Evolutionary conservation across 2,888 invertebrate species (phyloP), one percentile per base, ranked within the genome.

Genomic region (Ophion ventricosus): DNA sequence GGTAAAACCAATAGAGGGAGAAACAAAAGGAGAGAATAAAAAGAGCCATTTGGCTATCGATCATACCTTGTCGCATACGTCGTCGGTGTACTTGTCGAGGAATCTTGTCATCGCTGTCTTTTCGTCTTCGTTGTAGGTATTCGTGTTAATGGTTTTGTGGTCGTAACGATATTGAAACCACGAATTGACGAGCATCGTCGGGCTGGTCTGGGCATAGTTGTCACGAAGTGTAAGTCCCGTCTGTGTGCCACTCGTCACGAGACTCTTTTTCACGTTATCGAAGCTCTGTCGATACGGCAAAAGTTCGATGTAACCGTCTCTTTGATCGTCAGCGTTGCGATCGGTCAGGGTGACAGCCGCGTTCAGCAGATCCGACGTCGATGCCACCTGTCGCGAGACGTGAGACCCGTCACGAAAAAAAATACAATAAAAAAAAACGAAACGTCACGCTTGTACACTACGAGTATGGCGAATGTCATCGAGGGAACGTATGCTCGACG

Each of bases 251-350:
- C 94, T 94, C 84, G 96, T 95, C 11, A 96, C 94, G 89, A 96
- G 94, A 69, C 93, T 94, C 75, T 94, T 94, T 59, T 92, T 93
- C 7, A 97, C 93, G 90, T 95, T 95, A 56, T 94, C 94, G 83
- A 95, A 95, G 23, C 94, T 94, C 73, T 95, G 57, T 93, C 94
- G 10, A 81, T 87, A 82, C 17, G 96, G 95, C 72, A 94, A 92
- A 35, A 97, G 91, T 89, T 97, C 96, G 80, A 96, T 94, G 87
- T 95, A 96, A 14, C 97, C 96, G 92, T 97, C 97, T 73, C 96
- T 94, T 20, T 94, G 94, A 66, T 95, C 94, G 67, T 94, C 94
- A 0, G 95, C 94, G 79, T 94, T 94, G 84, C 96, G 94, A 25
- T 95, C 92, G 43, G 91, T 89, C 87, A 96, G 95, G 35, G 94